Evolutionary conservation across 2,888 invertebrate species (phyloP), one percentile per base, ranked within the genome.

Genomic region (Gibbula magus): DNA sequence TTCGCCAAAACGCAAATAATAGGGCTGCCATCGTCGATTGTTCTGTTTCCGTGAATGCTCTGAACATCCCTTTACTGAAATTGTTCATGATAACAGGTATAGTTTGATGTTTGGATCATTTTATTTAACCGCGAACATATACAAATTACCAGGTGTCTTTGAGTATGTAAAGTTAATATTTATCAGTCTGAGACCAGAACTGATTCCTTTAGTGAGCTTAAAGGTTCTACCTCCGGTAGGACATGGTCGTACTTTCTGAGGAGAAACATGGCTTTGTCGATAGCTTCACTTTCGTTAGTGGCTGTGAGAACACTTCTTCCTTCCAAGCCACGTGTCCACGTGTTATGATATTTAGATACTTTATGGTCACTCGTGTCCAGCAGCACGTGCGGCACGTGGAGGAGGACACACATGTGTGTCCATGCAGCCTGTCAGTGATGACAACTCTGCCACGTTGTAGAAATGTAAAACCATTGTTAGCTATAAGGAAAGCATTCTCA

Each of bases 381-480:
- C 13, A 85, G 32, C 10, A 86, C 85, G 78, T 85, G 86, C 0
- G 86, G 85, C 13, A 86, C 82, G 56, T 83, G 74, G 45, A 82
- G 25, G 18, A 85, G 73, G 4, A 80, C 81, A 67, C 79, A 79
- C 53, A 86, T 45, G 25, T 83, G 52, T 86, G 86, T 2, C 85
- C 85, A 56, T 85, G 85, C 1, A 85, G 76, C 3, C 84, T 75
- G 70, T 85, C 85, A 8, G 86, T 86, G 67, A 85, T 77, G 20
- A 84, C 80, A n/a, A 86, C 84, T 7, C 86, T 77, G 0, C 84
- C 86, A 18, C 81, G 78, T 70, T 82, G 83, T 8, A 82, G 66
- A 22, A 79, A 85, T 54, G 73, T 79, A 13, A 79, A 75, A 4
- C 81, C 83, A 53, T 61, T 83, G 22, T 52, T 74, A 16, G 78